phyloP scores from a whole-genome alignment of 2,888 invertebrate species.

The Portevinia maculata region DNA sequence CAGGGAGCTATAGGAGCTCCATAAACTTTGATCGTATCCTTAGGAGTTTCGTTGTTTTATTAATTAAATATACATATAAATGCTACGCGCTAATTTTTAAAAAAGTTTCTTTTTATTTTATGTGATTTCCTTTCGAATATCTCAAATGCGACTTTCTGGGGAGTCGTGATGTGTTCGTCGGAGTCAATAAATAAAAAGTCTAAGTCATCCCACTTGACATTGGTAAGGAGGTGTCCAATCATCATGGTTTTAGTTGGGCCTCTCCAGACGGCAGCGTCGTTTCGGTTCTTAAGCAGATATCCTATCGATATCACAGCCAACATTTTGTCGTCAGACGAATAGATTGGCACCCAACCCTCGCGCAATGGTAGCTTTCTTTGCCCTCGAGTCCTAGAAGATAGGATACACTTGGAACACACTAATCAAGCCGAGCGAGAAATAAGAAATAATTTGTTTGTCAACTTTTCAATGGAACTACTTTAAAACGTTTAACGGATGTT shows the following conservation, averaged over 20 bases:
- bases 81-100: not conserved
- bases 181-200: constrained; percentile 98
- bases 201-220: constrained; percentile 95
- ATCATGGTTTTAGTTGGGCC: constrained; percentile 98
- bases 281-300: constrained; percentile 91
- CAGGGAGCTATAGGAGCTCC: constrained; percentile 78
- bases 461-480: no score
- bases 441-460: not conserved
- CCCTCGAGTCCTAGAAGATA: constrained; percentile 93
- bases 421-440: constrained; percentile 94
- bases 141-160: constrained; percentile 96
- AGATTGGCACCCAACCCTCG: constrained; percentile 97
- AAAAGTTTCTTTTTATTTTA: constrained; percentile 79
- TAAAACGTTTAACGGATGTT: constrained; percentile 90
- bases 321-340: constrained; percentile 88
- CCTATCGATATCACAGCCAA: constrained; percentile 98
- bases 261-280: constrained; percentile 97
- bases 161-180: constrained; percentile 99
- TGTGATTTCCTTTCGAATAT: constrained; percentile 96
- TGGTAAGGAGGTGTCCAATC: constrained; percentile 96
- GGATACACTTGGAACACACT: constrained; percentile 98
- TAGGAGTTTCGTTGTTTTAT: constrained; percentile 7
- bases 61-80: no score
- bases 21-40: constrained; percentile 81
- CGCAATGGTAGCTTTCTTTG: constrained; percentile 93